A percentile compares a stretch with the other conserved stretches of the same genome.
Conservation (phyloP, 2,888 invertebrate species). For the Slavum lentiscoides region DNA sequence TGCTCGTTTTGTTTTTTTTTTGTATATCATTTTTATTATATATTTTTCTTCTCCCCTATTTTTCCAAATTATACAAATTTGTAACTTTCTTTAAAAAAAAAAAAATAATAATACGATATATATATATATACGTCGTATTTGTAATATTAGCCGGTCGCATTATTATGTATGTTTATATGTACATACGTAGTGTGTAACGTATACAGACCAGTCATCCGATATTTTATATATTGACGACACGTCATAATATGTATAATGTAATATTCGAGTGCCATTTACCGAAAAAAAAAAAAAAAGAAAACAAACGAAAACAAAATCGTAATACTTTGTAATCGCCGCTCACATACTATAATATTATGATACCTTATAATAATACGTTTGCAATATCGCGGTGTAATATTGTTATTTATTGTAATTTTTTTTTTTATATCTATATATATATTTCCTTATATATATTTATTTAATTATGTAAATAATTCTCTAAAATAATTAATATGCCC, state of each 20-base stretch:
- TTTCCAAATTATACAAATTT: too few relatives aligned
- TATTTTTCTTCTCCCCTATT: neutral
- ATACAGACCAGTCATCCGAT: too few relatives aligned
- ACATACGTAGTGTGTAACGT: too few relatives aligned
- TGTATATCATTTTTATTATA: neutral
- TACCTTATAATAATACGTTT: too few relatives aligned
- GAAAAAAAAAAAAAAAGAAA: slow-evolving; percentile 7
- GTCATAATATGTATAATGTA: neutral
- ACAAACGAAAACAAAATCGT: slow-evolving; percentile 9
- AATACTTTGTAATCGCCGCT: slow-evolving; percentile 28
- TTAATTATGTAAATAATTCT: slow-evolving; percentile 44
- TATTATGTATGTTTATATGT: too few relatives aligned
- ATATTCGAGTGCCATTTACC: slow-evolving; percentile 45
- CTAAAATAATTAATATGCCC: neutral
- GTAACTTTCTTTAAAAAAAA: too few relatives aligned
- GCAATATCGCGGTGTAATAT: slow-evolving; percentile 34
- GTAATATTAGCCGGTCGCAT: too few relatives aligned
- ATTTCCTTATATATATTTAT: slow-evolving; percentile 19
- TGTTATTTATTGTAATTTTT: slow-evolving; percentile 52
- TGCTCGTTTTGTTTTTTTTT: neutral
- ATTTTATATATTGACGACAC: too few relatives aligned
- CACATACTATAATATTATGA: neutral
- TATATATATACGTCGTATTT: too few relatives aligned
- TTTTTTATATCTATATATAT: slow-evolving; percentile 8
- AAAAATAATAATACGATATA: too few relatives aligned